phyloP scores from a whole-genome alignment of 2,113 vertebrate species.

The Condylura cristata region DNA sequence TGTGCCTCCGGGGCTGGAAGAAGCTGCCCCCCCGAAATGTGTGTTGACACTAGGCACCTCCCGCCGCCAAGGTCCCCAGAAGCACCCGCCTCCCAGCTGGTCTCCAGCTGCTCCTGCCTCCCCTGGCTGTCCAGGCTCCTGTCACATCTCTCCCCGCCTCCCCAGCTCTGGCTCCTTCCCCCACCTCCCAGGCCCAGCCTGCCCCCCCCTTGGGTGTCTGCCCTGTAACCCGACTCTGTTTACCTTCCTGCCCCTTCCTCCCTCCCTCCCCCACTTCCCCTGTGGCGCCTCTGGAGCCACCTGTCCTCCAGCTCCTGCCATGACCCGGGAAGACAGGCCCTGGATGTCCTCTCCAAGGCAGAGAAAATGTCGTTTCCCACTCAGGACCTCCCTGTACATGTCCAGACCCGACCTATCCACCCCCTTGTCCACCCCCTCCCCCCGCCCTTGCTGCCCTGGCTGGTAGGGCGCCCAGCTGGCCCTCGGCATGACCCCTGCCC shows the following conservation, averaged over 20 bases:
- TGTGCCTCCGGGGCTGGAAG: not conserved
- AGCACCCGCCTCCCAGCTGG: not conserved
- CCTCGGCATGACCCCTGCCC: not conserved
- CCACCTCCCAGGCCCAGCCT: not conserved
- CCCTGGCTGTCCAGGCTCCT: slow-evolving; percentile 44
- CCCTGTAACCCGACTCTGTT: not conserved
- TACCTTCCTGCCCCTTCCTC: not conserved
- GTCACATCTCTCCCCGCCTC: slow-evolving; percentile 48
- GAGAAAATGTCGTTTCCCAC: not conserved
- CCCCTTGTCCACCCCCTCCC: not conserved
- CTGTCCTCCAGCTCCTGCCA: not conserved
- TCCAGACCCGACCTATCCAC: not conserved
- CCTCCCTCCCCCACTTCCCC: not conserved
- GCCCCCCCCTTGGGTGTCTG: not conserved
- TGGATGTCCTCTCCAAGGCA: not conserved
- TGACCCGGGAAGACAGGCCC: not conserved
- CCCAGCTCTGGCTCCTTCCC: not conserved
- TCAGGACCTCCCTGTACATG: not conserved
- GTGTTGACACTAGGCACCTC: not conserved
- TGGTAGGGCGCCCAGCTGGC: not conserved
- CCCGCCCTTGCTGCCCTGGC: rapidly evolving
- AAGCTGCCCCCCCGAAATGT: not conserved
- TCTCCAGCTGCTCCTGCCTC: slow-evolving; percentile 64
- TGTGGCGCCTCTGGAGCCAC: slow-evolving; percentile 7
- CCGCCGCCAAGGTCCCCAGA: not conserved